Conservation (phyloP, 2,888 invertebrate species). For the Phyllotreta cruciferae region DNA sequence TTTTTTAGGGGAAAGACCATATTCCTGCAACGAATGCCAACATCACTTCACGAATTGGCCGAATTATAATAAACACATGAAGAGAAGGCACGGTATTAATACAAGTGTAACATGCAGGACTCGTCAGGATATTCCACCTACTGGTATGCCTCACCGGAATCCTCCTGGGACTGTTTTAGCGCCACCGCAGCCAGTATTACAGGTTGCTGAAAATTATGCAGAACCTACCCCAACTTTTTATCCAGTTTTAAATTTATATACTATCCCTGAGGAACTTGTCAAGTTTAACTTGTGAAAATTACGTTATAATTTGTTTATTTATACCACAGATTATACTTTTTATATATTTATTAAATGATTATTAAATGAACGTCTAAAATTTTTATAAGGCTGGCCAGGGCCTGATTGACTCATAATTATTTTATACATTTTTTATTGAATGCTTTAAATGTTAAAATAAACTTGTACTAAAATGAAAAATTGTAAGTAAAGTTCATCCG, state of each 20-base stretch:
- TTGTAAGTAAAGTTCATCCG: neutral
- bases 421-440: too few relatives aligned
- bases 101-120: slow-evolving; percentile 60
- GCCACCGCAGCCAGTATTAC: slow-evolving; percentile 52
- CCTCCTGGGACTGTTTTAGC: slow-evolving; percentile 59
- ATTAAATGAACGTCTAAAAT: too few relatives aligned
- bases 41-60: slow-evolving; percentile 83
- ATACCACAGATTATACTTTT: neutral
- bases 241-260: slow-evolving; percentile 56
- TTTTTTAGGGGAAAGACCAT: slow-evolving; percentile 66
- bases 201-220: slow-evolving; percentile 46
- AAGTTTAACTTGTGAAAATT: neutral
- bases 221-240: slow-evolving; percentile 51
- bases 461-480: neutral
- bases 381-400: neutral
- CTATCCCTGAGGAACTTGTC: slow-evolving; percentile 54
- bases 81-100: slow-evolving; percentile 70
- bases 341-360: too few relatives aligned
- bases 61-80: slow-evolving; percentile 84
- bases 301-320: neutral
- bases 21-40: slow-evolving; percentile 75
- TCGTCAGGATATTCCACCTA: slow-evolving; percentile 59
- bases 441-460: too few relatives aligned
- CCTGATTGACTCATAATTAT: too few relatives aligned
- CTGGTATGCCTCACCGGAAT: slow-evolving; percentile 59